Percentiles rank a stretch among this genome's conserved stretches.
Evolutionary conservation across 1,140 invertebrate species (phyloP).

Genomic region (Leguminivora glycinivorella): DNA sequence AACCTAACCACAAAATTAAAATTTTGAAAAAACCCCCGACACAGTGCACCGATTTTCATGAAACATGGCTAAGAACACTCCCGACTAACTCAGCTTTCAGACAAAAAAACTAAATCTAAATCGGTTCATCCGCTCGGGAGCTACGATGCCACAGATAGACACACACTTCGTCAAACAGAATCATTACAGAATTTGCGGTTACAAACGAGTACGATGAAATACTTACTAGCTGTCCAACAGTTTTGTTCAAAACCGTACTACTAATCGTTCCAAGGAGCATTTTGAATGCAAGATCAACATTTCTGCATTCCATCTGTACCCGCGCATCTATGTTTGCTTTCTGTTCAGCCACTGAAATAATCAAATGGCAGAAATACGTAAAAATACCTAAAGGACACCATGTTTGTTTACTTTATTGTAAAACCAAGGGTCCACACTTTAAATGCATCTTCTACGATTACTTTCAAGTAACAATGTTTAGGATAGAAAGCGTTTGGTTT

Average conservation of each 20-base stretch:
- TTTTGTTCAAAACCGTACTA: conserved; percentile 49
- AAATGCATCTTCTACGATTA: neutral
- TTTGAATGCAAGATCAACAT: conserved; percentile 62
- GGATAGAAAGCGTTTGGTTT: neutral
- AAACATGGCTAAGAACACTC: too few relatives aligned
- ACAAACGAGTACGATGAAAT: neutral
- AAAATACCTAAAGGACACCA: neutral
- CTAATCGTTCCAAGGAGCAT: conserved; percentile 58
- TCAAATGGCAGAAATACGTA: neutral
- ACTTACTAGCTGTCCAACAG: conserved; percentile 61
- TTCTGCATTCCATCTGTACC: conserved; percentile 51
- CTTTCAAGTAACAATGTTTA: neutral
- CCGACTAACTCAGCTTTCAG: too few relatives aligned
- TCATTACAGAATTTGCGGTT: too few relatives aligned
- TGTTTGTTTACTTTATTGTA: neutral
- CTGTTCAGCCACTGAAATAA: conserved; percentile 52
- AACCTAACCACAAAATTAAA: too few relatives aligned
- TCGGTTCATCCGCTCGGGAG: too few relatives aligned
- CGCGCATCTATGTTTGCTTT: conserved; percentile 57
- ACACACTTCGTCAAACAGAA: too few relatives aligned
- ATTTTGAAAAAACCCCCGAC: too few relatives aligned
- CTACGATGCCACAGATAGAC: too few relatives aligned
- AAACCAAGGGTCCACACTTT: neutral
- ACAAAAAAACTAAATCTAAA: too few relatives aligned
- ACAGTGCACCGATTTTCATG: too few relatives aligned